phyloP scores from a whole-genome alignment of 2,113 vertebrate genomes.

The Vulpes lagopus region DNA sequence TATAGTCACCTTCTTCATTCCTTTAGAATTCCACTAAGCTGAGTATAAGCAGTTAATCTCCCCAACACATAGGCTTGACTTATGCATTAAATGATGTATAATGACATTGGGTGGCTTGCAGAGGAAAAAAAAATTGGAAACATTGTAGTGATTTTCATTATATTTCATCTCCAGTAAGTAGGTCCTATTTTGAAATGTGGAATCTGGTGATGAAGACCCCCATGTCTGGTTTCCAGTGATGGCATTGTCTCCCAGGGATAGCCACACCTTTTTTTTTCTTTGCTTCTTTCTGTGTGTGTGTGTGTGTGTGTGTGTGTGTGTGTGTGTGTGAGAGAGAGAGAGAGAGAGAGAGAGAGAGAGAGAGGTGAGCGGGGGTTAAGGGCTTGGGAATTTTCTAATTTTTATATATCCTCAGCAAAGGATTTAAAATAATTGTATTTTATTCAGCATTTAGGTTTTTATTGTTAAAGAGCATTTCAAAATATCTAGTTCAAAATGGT shows the following conservation, averaged over 20 bases:
- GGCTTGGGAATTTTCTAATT: neutral
- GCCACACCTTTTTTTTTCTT: neutral
- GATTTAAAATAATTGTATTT: slow-evolving; percentile 38
- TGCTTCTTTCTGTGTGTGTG: neutral
- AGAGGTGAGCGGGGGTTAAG: neutral
- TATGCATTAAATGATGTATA: neutral
- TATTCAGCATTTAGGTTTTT: slow-evolving; percentile 1
- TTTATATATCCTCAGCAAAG: neutral
- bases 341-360: neutral
- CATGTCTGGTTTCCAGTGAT: neutral
- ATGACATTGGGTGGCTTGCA: neutral
- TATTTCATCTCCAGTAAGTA: neutral
- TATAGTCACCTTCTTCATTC: slow-evolving; percentile 57
- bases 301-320: too few species aligned
- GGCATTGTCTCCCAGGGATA: neutral
- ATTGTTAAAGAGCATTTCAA: slow-evolving; percentile 23
- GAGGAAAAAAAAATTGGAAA: neutral
- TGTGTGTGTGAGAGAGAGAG: neutral
- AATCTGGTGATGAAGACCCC: neutral
- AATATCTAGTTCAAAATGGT: neutral
- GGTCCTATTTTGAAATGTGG: neutral
- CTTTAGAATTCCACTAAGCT: slow-evolving; percentile 65
- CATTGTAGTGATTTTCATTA: neutral
- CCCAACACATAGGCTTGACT: neutral
- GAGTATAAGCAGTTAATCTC: slow-evolving; percentile 57